Evolutionary conservation across 2,797 vertebrate genomes (phyloP).

Genomic region (Taeniopygia guttata): DNA sequence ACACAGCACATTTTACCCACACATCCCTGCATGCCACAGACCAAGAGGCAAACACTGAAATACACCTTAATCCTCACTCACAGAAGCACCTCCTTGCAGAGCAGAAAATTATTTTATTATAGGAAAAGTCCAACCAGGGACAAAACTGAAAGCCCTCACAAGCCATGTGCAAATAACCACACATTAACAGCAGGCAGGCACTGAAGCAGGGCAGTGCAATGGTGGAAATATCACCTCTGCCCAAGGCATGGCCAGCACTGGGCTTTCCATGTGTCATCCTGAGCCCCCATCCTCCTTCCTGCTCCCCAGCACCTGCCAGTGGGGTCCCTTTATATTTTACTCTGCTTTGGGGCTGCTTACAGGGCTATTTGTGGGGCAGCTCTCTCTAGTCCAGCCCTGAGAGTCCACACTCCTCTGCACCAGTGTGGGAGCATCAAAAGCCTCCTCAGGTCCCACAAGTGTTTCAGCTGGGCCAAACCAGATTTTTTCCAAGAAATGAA

Average conservation of each 20-base stretch:
- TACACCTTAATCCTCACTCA: conserved; percentile 28
- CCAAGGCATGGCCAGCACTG: neutral
- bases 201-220: neutral
- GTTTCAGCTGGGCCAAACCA: neutral
- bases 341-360: neutral
- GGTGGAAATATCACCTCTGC: neutral
- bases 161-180: conserved; percentile 28
- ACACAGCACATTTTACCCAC: neutral
- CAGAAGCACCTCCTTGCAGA: neutral
- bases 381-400: neutral
- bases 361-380: rapidly evolving
- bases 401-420: neutral
- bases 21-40: neutral
- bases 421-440: neutral
- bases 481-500: neutral
- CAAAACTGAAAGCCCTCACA: neutral
- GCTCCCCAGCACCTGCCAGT: neutral
- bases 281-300: neutral
- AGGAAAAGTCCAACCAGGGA: conserved; percentile 21
- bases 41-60: conserved; percentile 10
- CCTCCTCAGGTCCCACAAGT: neutral
- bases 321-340: neutral
- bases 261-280: neutral
- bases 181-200: neutral
- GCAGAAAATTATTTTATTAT: conserved; percentile 42